Conservation (phyloP, 2,888 invertebrate genomes). For the Dasypogon diadema region DNA sequence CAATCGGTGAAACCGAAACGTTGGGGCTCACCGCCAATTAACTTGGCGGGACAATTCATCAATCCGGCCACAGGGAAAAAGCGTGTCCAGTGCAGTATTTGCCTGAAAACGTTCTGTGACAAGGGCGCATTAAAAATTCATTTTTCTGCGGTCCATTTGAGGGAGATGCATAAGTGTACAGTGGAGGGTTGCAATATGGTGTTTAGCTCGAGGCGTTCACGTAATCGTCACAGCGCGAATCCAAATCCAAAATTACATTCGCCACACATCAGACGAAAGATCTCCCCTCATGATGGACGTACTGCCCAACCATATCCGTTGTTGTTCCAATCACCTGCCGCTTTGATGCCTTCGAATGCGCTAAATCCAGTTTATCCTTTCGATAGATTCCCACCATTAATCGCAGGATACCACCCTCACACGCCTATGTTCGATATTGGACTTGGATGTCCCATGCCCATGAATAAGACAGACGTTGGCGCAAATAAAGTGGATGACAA, state of each 20-base stretch:
- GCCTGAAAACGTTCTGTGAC: conserved; percentile 98
- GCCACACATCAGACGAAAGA: conserved; percentile 92
- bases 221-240: conserved; percentile 96
- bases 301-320: conserved; percentile 81
- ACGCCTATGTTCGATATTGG: conserved; percentile 59
- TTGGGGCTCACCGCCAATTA: conserved; percentile 79
- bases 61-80: conserved; percentile 95
- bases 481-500: conserved; percentile 46
- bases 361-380: conserved; percentile 80
- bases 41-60: conserved; percentile 87
- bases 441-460: conserved; percentile 28
- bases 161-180: conserved; percentile 99
- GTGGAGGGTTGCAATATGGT: conserved; percentile 98
- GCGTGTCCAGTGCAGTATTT: conserved; percentile 96
- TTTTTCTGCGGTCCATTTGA: conserved; percentile 96
- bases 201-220: conserved; percentile 94
- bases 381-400: conserved; percentile 77
- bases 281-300: conserved; percentile 92
- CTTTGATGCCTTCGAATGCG: conserved; percentile 66
- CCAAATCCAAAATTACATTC: conserved; percentile 97
- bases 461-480: background rate
- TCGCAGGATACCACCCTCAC: conserved; percentile 60
- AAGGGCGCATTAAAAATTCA: conserved; percentile 99
- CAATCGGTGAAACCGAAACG: conserved; percentile 68
- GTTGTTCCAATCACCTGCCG: conserved; percentile 74